phyloP scores from a whole-genome alignment of 2,113 vertebrate genomes.

The Phalacrocorax carbo region DNA sequence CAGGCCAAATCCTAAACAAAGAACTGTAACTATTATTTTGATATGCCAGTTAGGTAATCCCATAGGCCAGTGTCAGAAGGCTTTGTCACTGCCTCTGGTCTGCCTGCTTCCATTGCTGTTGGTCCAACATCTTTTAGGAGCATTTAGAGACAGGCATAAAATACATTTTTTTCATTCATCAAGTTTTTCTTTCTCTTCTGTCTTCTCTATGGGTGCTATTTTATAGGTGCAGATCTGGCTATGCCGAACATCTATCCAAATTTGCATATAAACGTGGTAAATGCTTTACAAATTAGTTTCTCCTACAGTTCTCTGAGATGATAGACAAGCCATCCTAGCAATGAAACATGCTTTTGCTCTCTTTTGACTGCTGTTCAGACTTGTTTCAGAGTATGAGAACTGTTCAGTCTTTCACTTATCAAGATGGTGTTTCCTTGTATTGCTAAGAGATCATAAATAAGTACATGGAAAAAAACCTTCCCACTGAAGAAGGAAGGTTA shows the following conservation, averaged over 20 bases:
- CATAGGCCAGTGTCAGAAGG: background rate
- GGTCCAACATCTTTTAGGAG: background rate
- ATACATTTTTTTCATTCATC: background rate
- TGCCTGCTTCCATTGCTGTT: background rate
- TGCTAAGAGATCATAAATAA: conserved; percentile 61
- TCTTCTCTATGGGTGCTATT: background rate
- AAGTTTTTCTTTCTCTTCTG: background rate
- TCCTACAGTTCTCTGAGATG: background rate
- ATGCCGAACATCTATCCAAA: background rate
- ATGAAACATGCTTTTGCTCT: background rate
- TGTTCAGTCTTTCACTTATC: conserved; percentile 35
- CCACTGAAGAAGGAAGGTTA: conserved; percentile 58
- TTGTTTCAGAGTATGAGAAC: background rate
- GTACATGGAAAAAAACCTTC: conserved; percentile 32
- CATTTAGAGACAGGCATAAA: background rate
- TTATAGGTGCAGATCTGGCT: background rate
- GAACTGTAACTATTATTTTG: background rate
- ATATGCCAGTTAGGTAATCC: background rate
- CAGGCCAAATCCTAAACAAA: background rate
- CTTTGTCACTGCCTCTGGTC: background rate
- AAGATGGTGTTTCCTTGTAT: conserved; percentile 51
- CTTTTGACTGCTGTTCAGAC: conserved; percentile 12
- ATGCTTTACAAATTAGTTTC: conserved; percentile 42
- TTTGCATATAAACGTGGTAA: conserved; percentile 32
- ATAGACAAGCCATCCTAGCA: background rate